phyloP scores from a whole-genome alignment of 2,888 invertebrate species.

The Tenthredo amoena region DNA sequence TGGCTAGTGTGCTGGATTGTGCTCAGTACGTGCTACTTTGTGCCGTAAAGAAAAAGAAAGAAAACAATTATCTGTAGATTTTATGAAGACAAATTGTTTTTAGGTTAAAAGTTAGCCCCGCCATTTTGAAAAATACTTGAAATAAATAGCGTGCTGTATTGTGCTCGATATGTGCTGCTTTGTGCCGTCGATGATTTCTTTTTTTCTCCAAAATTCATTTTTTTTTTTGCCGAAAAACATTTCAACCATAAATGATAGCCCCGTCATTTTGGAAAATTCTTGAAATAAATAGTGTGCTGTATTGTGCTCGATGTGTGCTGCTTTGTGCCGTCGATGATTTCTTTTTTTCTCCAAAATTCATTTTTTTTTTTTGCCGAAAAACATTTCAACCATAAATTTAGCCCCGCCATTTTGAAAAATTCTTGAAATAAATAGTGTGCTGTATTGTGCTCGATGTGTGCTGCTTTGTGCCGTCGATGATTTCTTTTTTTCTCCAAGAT shows the following conservation, averaged over 20 bases:
- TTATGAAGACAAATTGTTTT: neutral
- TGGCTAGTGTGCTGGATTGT: neutral
- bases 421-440: neutral
- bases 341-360: too few species aligned
- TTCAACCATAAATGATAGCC: neutral
- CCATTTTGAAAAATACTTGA: neutral
- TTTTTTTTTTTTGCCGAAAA: too few species aligned
- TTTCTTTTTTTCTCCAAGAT: neutral
- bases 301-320: neutral
- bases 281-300: neutral
- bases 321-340: too few species aligned
- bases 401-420: neutral
- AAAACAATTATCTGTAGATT: neutral
- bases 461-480: neutral
- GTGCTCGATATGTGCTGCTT: constrained; percentile 1
- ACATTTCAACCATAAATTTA: too few species aligned
- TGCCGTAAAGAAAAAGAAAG: neutral
- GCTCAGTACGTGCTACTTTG: constrained; percentile 7
- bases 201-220: neutral
- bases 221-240: neutral
- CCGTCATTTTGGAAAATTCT: neutral
- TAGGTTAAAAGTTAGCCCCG: neutral
- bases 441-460: constrained; percentile 19
- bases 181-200: neutral
- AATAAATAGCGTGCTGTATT: neutral